A percentile compares a stretch with the other conserved stretches of the same genome.
phyloP scores from a whole-genome alignment of 2,797 vertebrate genomes.

The Phataginus tricuspis region DNA sequence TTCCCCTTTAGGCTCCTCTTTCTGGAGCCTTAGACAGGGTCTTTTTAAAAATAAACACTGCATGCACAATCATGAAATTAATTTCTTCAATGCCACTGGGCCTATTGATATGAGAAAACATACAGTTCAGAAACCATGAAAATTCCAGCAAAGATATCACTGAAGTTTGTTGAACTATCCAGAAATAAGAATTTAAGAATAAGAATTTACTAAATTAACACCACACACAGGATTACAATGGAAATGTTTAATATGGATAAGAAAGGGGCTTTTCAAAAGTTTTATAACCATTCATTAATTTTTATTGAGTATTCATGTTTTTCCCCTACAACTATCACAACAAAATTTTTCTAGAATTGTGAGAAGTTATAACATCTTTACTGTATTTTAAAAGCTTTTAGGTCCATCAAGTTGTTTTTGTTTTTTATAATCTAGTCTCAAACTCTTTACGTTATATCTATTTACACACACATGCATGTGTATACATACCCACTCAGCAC shows the following conservation, averaged over 20 bases:
- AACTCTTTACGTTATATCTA: background rate
- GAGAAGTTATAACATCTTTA: background rate
- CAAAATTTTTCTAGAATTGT: background rate
- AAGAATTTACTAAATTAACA: constrained; percentile 25
- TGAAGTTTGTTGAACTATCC: background rate
- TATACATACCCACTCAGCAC: background rate
- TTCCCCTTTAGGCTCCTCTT: background rate
- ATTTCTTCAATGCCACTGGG: background rate
- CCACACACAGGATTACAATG: background rate
- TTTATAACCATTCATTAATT: background rate
- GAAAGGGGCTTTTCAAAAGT: background rate
- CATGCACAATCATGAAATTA: background rate
- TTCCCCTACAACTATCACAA: background rate
- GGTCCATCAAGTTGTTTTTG: background rate
- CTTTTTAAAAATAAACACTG: background rate
- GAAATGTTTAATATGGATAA: background rate
- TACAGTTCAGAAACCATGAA: background rate
- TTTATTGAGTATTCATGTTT: background rate
- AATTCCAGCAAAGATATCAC: background rate
- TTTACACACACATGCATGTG: background rate
- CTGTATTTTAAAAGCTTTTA: background rate
- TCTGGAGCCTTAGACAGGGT: background rate
- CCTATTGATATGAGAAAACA: background rate
- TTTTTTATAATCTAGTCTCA: background rate
- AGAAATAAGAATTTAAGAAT: constrained; percentile 26